Base-by-base conservation (phyloP, 1,140 invertebrate genomes). In the Chrysoperla carnea region DNA sequence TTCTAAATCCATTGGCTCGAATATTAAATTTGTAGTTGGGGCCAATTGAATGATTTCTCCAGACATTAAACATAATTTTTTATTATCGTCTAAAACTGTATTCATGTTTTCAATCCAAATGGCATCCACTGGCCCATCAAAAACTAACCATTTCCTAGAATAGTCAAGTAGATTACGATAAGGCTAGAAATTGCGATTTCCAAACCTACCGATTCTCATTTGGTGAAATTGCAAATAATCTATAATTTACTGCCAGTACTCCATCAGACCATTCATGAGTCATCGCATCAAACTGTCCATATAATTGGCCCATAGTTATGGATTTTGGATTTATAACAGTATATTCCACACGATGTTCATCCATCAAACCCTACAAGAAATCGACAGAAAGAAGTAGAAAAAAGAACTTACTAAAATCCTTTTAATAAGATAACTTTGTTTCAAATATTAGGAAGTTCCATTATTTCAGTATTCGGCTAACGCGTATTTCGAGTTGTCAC, bases 61-160 rank as follows among this genome's bases (percentile, higher is more conserved):
- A 33, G 84, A 90, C 84, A 89, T 91, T 0, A 92, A 60, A 50
- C 86, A 92, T 8, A 92, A 57, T 53, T 96, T 96, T 64, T 93
- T 94, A 56, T 95, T 96, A 55, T 95, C 91, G 56, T 97, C 92
- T 36, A 96, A 63, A 3, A 96, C 93, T 0, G 91, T 95, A 56
- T 96, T 96, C 76, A 97, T 84, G 57, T 94, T 96, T 61, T 97
- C 93, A 49, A 95, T 95, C 91, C 92, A 96, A 35, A 93, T 78
- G 4, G 91, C 86, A 64, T 97, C 92, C 2, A 96, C 86, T 0
- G 92, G 91, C 0, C 92, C 93, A 60, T 97, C 93, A 61, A 96
- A 95, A 43, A 97, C 74, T 11, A 96, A 60, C 92, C 92, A 97
- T 57, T 96, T 96, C 43, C 91, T 76, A 56, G 29, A 53, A 52